These are phyloP conservation scores for Morinoia aosen DNA, from an alignment of 2,888 invertebrate species.

Conservation along the genomic window DNA sequence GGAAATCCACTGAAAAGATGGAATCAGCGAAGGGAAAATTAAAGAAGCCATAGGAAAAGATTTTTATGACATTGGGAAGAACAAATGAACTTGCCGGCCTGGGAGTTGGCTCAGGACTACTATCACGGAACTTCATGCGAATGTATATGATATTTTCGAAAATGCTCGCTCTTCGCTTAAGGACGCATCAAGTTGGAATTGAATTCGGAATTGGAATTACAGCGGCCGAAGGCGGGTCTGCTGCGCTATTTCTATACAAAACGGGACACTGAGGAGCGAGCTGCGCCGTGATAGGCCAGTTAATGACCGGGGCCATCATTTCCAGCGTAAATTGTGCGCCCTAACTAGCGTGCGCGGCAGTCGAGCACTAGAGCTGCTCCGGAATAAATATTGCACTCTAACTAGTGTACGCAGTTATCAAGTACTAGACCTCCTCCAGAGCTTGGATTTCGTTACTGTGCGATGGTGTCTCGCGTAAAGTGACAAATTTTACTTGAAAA, in stretches of 20 bases:
- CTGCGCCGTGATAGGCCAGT: not conserved
- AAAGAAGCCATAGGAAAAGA: slow-evolving; percentile 13
- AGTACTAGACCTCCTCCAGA: not conserved
- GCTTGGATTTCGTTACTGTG: too few species aligned
- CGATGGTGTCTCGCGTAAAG: too few species aligned
- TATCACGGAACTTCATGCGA: slow-evolving; percentile 16
- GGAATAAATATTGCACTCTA: not conserved
- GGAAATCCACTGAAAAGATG: slow-evolving; percentile 48
- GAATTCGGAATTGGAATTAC: slow-evolving; percentile 39
- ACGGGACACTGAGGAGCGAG: not conserved
- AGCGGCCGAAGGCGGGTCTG: slow-evolving; percentile 10
- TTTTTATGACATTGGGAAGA: slow-evolving; percentile 44
- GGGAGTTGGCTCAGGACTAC: not conserved
- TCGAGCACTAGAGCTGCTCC: not conserved
- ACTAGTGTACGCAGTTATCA: not conserved
- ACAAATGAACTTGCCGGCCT: slow-evolving; percentile 30
- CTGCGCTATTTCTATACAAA: slow-evolving; percentile 19
- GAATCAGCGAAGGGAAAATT: not conserved
- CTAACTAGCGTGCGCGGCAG: not conserved
- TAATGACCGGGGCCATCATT: not conserved
- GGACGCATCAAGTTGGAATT: slow-evolving; percentile 51
- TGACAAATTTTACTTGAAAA: too few species aligned
- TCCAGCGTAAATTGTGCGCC: not conserved
- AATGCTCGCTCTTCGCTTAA: slow-evolving; percentile 36
- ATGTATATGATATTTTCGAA: slow-evolving; percentile 39